Percentiles rank a stretch among this genome's conserved stretches.
These are phyloP conservation scores for Cheirogaleus medius DNA, from an alignment of 2,113 vertebrate species.

Conservation along the genomic window DNA sequence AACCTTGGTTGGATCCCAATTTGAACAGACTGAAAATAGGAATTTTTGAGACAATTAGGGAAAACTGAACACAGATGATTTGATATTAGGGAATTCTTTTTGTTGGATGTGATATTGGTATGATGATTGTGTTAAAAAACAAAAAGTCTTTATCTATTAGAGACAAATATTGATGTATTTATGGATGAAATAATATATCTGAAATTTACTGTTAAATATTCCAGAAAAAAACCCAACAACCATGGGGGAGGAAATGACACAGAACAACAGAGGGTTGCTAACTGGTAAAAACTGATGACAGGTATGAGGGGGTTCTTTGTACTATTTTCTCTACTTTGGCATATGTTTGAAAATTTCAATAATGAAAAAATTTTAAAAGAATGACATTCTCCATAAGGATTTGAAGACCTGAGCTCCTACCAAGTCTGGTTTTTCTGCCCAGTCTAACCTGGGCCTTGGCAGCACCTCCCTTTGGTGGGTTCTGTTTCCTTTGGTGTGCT, in stretches of 20 bases:
- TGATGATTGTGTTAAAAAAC: not conserved
- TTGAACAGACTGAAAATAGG: not conserved
- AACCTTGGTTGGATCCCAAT: not conserved
- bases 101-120: not conserved
- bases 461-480: not conserved
- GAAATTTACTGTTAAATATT: not conserved
- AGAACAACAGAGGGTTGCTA: not conserved
- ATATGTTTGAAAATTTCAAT: not conserved
- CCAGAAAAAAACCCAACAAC: not conserved
- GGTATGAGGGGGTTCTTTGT: not conserved
- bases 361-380: not conserved
- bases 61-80: not conserved
- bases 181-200: slow-evolving; percentile 30
- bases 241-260: not conserved
- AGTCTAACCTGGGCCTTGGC: not conserved
- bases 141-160: slow-evolving; percentile 25
- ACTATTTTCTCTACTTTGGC: not conserved
- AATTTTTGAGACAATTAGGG: slow-evolving; percentile 15
- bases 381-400: not conserved
- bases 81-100: slow-evolving; percentile 3
- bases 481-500: not conserved
- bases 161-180: slow-evolving; percentile 22
- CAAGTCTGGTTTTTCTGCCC: not conserved
- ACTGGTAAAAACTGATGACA: not conserved
- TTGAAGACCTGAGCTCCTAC: not conserved